Conservation (phyloP, 2,888 invertebrate species). For the Notocelia uddmanniana region DNA sequence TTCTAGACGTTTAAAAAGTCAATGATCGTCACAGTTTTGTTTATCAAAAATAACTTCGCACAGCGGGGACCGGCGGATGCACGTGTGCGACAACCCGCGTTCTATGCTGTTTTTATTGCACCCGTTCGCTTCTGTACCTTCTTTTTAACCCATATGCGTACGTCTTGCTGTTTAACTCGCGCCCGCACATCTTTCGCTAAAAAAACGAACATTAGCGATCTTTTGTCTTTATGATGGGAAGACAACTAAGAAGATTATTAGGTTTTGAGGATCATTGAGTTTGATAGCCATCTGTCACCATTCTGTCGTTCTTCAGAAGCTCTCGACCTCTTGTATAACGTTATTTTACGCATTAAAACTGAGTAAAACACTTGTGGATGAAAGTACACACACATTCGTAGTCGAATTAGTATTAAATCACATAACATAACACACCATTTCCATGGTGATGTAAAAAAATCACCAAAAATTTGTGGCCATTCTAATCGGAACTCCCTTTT, state of each 20-base stretch:
- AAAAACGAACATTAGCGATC: constrained; percentile 19
- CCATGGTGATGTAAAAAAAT: background rate
- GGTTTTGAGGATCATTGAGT: constrained; percentile 16
- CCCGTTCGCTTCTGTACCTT: constrained; percentile 48
- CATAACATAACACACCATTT: constrained; percentile 20
- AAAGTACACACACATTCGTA: too few relatives aligned
- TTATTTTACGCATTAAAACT: constrained; percentile 5
- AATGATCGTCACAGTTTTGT: constrained; percentile 42
- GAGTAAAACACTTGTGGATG: too few relatives aligned
- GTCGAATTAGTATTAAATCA: background rate
- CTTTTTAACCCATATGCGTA: constrained; percentile 25
- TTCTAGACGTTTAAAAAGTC: constrained; percentile 32
- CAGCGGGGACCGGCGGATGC: constrained; percentile 77
- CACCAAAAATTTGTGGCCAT: constrained; percentile 5
- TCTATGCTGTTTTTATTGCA: constrained; percentile 74
- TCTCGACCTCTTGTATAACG: background rate
- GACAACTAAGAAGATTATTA: constrained; percentile 31
- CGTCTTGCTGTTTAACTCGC: constrained; percentile 22
- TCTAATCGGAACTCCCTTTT: constrained; percentile 45
- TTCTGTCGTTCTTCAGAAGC: too few relatives aligned
- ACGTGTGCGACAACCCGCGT: constrained; percentile 77
- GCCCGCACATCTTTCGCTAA: constrained; percentile 44
- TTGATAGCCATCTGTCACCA: constrained; percentile 15
- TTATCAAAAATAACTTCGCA: constrained; percentile 79
- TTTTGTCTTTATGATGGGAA: constrained; percentile 41